These are phyloP conservation scores for Heteromyza rotundicornis DNA, from an alignment of 2,888 invertebrate species.

Conservation along the genomic window DNA sequence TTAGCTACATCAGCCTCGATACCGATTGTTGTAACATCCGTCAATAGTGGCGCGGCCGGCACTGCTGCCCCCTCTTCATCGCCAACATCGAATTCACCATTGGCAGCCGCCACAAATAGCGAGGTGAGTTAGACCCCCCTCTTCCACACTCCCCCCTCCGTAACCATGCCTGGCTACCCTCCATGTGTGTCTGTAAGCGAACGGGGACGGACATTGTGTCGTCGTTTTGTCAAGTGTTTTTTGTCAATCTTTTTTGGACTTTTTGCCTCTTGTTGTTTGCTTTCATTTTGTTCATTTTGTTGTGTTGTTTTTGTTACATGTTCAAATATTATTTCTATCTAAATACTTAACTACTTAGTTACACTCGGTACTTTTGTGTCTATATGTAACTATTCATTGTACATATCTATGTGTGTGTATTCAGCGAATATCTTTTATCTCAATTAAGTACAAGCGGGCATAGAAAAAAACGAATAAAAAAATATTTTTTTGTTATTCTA, in stretches of 20 bases:
- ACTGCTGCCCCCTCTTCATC: conserved; percentile 25
- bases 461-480: too few relatives aligned
- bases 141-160: conserved; percentile 5
- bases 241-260: too few relatives aligned
- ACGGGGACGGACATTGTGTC: background rate
- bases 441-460: too few relatives aligned
- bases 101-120: conserved; percentile 29
- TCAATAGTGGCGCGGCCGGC: conserved; percentile 17
- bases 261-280: too few relatives aligned
- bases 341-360: background rate
- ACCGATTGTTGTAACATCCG: conserved; percentile 50
- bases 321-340: conserved; percentile 19
- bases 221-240: too few relatives aligned
- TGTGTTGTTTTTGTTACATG: conserved; percentile 1
- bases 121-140: conserved; percentile 39
- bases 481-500: too few relatives aligned
- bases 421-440: too few relatives aligned
- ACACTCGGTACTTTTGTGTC: background rate
- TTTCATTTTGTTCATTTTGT: background rate
- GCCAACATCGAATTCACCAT: conserved; percentile 23
- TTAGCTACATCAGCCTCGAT: conserved; percentile 36
- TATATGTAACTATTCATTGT: conserved; percentile 25
- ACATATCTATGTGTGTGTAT: conserved; percentile 27
- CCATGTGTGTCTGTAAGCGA: conserved; percentile 10
- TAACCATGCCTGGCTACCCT: conserved; percentile 1